Evolutionary conservation across 2,888 invertebrate species (phyloP), one percentile per base, ranked within the genome.

Genomic region (Eupithecia insigniata): DNA sequence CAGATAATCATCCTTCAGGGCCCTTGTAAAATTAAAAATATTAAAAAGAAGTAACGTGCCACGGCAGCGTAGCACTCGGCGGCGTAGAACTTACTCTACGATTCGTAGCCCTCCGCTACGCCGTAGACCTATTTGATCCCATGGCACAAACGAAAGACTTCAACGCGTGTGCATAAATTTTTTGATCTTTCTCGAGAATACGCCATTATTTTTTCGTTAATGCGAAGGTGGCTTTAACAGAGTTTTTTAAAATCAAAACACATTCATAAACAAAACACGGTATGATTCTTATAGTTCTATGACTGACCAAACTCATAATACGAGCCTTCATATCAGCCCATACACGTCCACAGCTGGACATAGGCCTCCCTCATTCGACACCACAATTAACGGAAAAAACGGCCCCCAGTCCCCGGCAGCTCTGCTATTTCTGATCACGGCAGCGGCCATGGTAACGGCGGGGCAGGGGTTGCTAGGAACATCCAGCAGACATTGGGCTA

Each of bases 101-200:
- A 22, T 30, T 30, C 60, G 61, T 62, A 62, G 68, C 22, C 14
- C 58, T 16, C 36, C 12, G 34, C 68, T 68, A 72, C 72, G 65
- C 10, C 46, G 58, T 58, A 69, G 69, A 64, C 18, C n/a, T 18
- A 61, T 30, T 7, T 22, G 51, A 30, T 28, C 43, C 18, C 55
- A n/a, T n/a, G 22, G n/a, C 10, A 30, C 28, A 3, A 10, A 51
- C 30, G 71, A 72, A 55, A 73, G 46, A 69, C 32, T 43, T 62
- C 32, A 75, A 30, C 36, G 66, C 64, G 67, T 68, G 28, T 64
- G 68, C 43, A 46, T 58, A 22, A 58, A 28, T 28, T 4, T 2
- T 8, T 28, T 28, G 28, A 1, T 18, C 60, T 30, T 60, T 30
- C 28, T 18, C 18, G 28, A 30, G 30, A 58, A 58, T 58, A 12